These are phyloP conservation scores for Mylabris sibirica DNA, from an alignment of 2,888 invertebrate genomes.

Conservation along the genomic window DNA sequence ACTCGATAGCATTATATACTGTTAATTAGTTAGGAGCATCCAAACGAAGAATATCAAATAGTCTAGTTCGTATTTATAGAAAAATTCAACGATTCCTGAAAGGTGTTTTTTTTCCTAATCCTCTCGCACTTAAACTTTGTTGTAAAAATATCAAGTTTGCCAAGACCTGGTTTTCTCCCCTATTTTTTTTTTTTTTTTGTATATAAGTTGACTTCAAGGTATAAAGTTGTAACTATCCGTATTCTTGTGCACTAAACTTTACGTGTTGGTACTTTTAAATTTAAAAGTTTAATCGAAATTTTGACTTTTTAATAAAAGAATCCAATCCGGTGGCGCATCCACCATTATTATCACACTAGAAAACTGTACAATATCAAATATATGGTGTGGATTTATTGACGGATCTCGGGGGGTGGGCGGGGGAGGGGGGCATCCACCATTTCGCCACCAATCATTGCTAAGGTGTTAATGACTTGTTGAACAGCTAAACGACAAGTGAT, in stretches of 20 bases:
- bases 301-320: neutral
- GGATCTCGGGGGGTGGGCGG: no score
- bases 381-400: no score
- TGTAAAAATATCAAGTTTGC: neutral
- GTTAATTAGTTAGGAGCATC: no score
- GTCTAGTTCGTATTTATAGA: no score
- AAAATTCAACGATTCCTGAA: no score
- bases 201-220: neutral
- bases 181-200: neutral
- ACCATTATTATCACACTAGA: neutral
- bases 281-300: slow-evolving; percentile 4
- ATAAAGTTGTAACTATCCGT: neutral
- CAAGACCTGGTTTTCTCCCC: neutral
- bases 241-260: neutral
- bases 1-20: no score
- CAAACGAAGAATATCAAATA: no score
- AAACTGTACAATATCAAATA: neutral
- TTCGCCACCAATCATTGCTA: no score
- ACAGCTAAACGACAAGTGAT: neutral
- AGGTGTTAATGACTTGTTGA: neutral
- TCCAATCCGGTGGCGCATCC: neutral
- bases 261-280: neutral
- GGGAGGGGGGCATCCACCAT: no score
- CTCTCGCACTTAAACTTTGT: neutral
- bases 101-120: neutral